A percentile compares a stretch with the other conserved stretches of the same genome.
These are phyloP conservation scores for Capitella teleta DNA, from an alignment of 1,140 invertebrate genomes.

Conservation along the genomic window DNA sequence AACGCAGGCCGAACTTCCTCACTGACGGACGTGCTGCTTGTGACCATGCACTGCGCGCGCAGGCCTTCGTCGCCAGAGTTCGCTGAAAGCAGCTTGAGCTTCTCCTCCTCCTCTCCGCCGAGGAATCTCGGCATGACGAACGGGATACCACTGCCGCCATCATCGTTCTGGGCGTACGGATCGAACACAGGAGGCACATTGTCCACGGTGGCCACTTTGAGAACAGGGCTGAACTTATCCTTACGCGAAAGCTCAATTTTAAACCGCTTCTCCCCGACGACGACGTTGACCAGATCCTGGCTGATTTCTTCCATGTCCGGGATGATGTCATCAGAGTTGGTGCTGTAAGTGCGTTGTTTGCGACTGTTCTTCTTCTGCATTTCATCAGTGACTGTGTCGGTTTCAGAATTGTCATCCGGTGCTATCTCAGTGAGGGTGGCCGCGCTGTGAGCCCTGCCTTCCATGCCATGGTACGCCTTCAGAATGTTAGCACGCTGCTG, in stretches of 20 bases:
- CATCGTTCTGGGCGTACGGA: background rate
- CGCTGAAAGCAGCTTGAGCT: no score
- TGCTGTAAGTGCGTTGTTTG: background rate
- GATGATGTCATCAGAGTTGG: background rate
- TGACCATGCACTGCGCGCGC: no score
- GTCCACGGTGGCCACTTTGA: background rate
- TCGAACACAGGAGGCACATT: background rate
- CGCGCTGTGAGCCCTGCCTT: background rate
- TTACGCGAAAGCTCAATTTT: background rate
- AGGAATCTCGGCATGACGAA: background rate
- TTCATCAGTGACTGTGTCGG: background rate
- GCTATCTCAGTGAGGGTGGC: background rate
- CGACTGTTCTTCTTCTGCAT: background rate
- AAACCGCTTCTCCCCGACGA: background rate
- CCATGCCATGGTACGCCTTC: background rate
- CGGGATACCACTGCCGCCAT: background rate
- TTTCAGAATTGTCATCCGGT: background rate
- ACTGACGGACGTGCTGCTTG: no score
- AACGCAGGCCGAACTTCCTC: no score
- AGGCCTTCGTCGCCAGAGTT: no score
- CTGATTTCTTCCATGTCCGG: background rate
- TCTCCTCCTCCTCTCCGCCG: background rate
- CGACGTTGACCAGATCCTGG: background rate
- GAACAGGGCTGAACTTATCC: background rate
- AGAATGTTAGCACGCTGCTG: background rate